Evolutionary conservation across 2,888 invertebrate species (phyloP).

Genomic region (Agrotis ipsilon): DNA sequence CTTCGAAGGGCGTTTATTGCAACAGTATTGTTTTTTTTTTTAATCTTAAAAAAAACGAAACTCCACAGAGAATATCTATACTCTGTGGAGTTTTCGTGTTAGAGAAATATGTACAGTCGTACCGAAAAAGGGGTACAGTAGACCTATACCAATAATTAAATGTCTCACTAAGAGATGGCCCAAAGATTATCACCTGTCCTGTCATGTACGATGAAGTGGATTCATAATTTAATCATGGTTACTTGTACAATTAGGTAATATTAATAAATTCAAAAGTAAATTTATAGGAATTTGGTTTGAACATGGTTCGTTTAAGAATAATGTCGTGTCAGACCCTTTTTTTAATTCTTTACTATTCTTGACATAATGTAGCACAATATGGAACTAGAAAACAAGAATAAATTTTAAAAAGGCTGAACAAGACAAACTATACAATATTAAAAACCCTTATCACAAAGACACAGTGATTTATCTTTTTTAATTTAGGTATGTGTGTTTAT

Average conservation of each 20-base stretch:
- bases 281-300: too few species aligned
- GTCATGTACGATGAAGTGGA: too few species aligned
- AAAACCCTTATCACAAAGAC: slow-evolving; percentile 33
- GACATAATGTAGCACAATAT: not conserved
- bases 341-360: not conserved
- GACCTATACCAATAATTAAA: not conserved
- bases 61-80: too few species aligned
- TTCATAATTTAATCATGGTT: too few species aligned
- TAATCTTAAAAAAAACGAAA: too few species aligned
- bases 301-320: too few species aligned
- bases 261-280: too few species aligned
- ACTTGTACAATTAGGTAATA: too few species aligned
- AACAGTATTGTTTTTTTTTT: not conserved
- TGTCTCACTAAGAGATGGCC: too few species aligned
- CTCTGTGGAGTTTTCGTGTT: not conserved
- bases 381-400: not conserved
- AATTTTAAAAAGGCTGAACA: slow-evolving; percentile 8
- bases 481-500: not conserved
- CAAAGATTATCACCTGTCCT: too few species aligned
- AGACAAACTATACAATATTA: slow-evolving; percentile 28
- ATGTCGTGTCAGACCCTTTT: not conserved
- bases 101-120: not conserved
- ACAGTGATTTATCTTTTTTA: slow-evolving; percentile 28
- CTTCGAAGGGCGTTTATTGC: not conserved
- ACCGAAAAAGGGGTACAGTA: not conserved